Evolutionary conservation across 2,797 vertebrate species (phyloP).

Genomic region (Syncerus caffer): DNA sequence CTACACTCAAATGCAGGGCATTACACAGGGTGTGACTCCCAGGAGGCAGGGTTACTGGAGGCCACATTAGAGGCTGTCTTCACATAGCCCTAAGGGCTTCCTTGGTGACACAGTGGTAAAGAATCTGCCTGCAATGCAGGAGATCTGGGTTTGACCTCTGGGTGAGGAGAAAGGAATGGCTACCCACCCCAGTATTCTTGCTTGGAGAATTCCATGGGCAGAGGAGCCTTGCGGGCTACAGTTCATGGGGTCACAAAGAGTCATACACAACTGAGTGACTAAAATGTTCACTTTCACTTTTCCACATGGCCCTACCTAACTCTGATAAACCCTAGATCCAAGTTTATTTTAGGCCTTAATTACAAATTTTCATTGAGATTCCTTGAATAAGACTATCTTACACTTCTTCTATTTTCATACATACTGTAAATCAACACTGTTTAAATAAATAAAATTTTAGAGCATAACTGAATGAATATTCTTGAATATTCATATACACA

Average conservation of each 20-base stretch:
- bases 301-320: neutral
- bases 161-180: neutral
- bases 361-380: neutral
- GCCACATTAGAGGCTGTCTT: neutral
- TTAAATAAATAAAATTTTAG: neutral
- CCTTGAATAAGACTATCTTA: neutral
- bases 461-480: neutral
- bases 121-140: neutral
- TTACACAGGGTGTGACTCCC: neutral
- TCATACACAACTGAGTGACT: neutral
- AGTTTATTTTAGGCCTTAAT: neutral
- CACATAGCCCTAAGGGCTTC: neutral
- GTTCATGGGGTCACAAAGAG: neutral
- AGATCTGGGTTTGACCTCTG: neutral
- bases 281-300: neutral
- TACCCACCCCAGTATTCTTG: neutral
- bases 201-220: neutral
- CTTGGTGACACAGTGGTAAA: neutral
- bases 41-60: neutral
- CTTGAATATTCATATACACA: conserved; percentile 26
- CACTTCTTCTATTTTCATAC: neutral
- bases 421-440: neutral
- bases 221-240: neutral
- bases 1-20: neutral
- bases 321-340: neutral